phyloP scores from a whole-genome alignment of 2,113 vertebrate species.

The Pelodiscus sinensis region DNA sequence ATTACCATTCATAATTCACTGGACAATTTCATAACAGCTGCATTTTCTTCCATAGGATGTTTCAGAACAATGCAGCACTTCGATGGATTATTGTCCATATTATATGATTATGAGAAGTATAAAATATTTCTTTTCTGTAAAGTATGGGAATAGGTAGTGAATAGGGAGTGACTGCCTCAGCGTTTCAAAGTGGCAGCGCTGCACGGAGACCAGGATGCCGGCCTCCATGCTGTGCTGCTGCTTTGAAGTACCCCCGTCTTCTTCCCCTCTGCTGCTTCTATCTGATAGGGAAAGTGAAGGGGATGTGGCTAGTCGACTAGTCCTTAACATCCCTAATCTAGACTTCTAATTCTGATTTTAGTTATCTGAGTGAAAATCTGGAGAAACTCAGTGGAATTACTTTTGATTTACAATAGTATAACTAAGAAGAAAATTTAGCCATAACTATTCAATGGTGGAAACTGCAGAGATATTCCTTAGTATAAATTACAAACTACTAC shows the following conservation, averaged over 20 bases:
- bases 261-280: too few relatives aligned
- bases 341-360: neutral
- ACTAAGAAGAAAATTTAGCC: neutral
- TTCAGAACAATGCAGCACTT: neutral
- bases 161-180: neutral
- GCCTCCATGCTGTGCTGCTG: too few relatives aligned
- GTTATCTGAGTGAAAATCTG: neutral
- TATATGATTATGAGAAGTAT: neutral
- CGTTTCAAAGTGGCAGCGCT: too few relatives aligned
- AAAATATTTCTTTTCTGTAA: neutral
- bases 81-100: neutral
- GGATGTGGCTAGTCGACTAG: too few relatives aligned
- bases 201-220: too few relatives aligned
- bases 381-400: neutral
- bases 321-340: neutral
- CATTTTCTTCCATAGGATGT: neutral
- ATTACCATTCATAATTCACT: neutral
- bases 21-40: neutral
- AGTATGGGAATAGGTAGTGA: neutral
- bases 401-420: neutral
- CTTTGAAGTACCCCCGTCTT: too few relatives aligned
- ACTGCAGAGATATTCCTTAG: accelerated
- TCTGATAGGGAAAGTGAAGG: too few relatives aligned
- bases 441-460: neutral
- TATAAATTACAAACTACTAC: neutral